Evolutionary conservation across 2,113 vertebrate species (phyloP), one percentile per base, ranked within the genome.

Genomic region (Desmodus rotundus): DNA sequence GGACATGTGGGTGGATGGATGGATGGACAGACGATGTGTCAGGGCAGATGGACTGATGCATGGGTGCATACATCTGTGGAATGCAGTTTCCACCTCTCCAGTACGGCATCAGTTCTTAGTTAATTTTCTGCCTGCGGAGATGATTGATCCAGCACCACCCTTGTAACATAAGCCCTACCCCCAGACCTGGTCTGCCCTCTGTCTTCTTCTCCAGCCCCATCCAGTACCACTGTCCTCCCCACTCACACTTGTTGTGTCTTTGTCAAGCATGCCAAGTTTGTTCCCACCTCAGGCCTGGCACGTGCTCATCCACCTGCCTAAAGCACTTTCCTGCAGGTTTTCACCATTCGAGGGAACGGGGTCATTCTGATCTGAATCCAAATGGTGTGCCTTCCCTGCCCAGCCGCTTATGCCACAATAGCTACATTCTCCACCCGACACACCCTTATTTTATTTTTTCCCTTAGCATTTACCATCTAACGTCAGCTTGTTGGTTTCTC

Each of bases 331-430:
- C 52, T 26, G 7, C 10, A 20, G 31, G 24, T 38, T 70, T 36
- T 28, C 61, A 5, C n/a, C 14, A 4, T 67, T 43, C 47, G n/a
- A 31, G 20, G 28, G 61, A 10, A 31, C 12, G 61, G 12, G 28
- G 2, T 65, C 31, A 28, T 87, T 73, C 58, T 58, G n/a, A 47
- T 38, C 65, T 81, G 41, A 65, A 33, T 76, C 70, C 73, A 73
- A 2, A 63, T 14, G 16, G 12, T 22, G 2, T 7, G 10, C 43
- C n/a, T 22, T 24, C 72, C 28, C 14, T 45, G 10, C 36, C 16
- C 11, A 1, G 31, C 7, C 10, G 5, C 5, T 7, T n/a, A 5
- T 0, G 2, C 52, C 70, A 15, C 82, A 13, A 10, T 11, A 36
- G 22, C 56, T n/a, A 4, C 26, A 13, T 41, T 31, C 52, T 36